phyloP scores from a whole-genome alignment of 2,888 invertebrate genomes.

The Timema podura region DNA sequence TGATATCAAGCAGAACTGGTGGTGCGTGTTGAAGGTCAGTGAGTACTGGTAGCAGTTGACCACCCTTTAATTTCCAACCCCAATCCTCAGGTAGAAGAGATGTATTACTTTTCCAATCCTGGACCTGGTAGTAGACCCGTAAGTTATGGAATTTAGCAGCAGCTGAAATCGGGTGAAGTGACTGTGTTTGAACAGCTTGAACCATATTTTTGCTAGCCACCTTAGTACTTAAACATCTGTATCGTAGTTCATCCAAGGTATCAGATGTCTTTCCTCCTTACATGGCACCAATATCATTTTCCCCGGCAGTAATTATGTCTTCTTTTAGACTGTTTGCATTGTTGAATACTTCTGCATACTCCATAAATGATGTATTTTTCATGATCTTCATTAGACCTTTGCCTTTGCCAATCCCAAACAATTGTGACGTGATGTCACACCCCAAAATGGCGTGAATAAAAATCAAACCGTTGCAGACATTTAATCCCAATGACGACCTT shows the following conservation, averaged over 20 bases:
- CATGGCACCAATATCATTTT: neutral
- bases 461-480: neutral
- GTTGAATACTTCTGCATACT: neutral
- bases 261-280: neutral
- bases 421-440: neutral
- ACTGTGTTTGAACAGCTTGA: neutral
- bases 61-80: neutral
- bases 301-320: conserved; percentile 8
- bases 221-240: neutral
- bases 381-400: neutral
- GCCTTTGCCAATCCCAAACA: neutral
- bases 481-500: neutral
- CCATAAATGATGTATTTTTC: conserved; percentile 2
- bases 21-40: neutral
- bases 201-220: neutral
- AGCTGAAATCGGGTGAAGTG: neutral
- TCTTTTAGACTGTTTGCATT: neutral
- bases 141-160: conserved; percentile 9
- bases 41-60: neutral
- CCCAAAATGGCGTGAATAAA: conserved; percentile 4
- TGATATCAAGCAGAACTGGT: neutral
- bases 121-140: neutral
- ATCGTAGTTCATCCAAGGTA: neutral
- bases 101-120: neutral
- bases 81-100: neutral